Evolutionary conservation across 2,888 invertebrate species (phyloP).

Genomic region (Entomobrya proxima): DNA sequence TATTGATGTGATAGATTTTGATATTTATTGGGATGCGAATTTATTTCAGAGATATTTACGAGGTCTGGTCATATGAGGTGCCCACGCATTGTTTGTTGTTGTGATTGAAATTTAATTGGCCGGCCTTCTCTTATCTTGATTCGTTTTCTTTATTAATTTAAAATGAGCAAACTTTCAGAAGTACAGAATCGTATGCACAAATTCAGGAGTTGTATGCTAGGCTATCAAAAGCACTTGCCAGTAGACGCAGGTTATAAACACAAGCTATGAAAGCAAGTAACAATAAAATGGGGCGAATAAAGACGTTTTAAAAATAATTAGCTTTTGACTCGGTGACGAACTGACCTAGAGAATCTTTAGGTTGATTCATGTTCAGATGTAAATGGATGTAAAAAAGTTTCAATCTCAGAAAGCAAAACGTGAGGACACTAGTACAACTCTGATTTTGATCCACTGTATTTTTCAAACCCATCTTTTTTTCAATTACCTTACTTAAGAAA

Average conservation of each 20-base stretch:
- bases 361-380: not conserved
- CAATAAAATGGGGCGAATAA: not conserved
- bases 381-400: conserved; percentile 7
- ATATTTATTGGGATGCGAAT: conserved; percentile 24
- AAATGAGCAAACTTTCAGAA: not conserved
- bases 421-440: not conserved
- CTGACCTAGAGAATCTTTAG: conserved; percentile 14
- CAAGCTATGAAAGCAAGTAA: not conserved
- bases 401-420: not conserved
- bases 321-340: not conserved
- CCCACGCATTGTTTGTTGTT: conserved; percentile 52
- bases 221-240: too few relatives aligned
- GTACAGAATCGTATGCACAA: not conserved
- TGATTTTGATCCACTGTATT: too few relatives aligned
- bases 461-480: too few relatives aligned
- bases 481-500: too few relatives aligned
- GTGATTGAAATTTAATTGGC: conserved; percentile 58
- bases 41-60: conserved; percentile 35
- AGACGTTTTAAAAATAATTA: not conserved
- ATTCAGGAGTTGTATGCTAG: too few relatives aligned
- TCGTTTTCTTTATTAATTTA: conserved; percentile 22
- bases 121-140: conserved; percentile 4
- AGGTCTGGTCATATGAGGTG: not conserved
- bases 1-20: not conserved
- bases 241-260: too few relatives aligned